These are phyloP conservation scores for Ahaetulla prasina DNA, from an alignment of 2,113 vertebrate species.

Conservation along the genomic window DNA sequence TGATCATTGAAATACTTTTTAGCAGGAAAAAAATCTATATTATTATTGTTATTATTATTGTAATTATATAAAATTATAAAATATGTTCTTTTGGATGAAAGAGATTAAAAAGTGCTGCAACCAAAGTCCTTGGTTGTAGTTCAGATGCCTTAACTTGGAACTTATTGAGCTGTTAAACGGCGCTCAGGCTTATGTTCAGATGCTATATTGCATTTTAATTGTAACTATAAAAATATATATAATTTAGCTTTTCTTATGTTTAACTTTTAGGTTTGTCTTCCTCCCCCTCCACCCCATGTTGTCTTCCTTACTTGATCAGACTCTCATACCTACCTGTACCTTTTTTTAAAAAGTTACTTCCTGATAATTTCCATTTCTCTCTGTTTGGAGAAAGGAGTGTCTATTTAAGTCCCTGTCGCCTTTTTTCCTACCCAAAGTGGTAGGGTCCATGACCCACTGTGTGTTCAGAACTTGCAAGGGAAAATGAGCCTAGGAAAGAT, in stretches of 20 bases:
- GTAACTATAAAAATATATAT: conserved; percentile 22
- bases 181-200: conserved; percentile 56
- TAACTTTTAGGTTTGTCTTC: conserved; percentile 60
- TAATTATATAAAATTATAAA: conserved; percentile 67
- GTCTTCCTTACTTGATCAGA: conserved; percentile 47
- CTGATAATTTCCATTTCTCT: conserved; percentile 35
- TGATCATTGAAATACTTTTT: conserved; percentile 78
- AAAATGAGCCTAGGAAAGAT: neutral
- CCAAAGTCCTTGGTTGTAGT: conserved; percentile 70
- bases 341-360: conserved; percentile 40
- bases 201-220: conserved; percentile 44
- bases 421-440: neutral
- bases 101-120: conserved; percentile 67
- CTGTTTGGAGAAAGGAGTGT: neutral
- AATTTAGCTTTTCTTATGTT: conserved; percentile 52
- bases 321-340: conserved; percentile 13
- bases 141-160: conserved; percentile 68
- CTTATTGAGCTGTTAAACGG: conserved; percentile 53
- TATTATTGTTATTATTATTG: conserved; percentile 60
- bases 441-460: conserved; percentile 5
- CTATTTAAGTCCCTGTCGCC: neutral
- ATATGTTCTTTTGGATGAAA: conserved; percentile 60
- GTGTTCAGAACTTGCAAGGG: neutral
- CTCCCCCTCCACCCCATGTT: conserved; percentile 41
- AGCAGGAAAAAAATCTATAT: conserved; percentile 70